phyloP scores from a whole-genome alignment of 2,888 invertebrate species.

The Euphydryas editha region DNA sequence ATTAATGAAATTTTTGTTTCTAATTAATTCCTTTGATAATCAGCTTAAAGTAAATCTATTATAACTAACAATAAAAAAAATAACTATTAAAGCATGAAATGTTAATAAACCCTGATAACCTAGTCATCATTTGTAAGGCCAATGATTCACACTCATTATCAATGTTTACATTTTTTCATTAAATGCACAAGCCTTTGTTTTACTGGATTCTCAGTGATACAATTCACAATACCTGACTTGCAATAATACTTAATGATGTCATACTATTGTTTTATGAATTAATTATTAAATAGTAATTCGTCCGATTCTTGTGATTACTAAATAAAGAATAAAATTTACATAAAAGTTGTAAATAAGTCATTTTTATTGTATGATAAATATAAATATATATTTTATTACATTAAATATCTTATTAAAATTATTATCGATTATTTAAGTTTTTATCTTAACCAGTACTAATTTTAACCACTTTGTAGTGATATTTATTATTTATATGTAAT shows the following conservation, averaged over 20 bases:
- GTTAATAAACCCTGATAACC: slow-evolving; percentile 5
- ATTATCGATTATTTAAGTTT: not conserved
- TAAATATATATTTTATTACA: not conserved
- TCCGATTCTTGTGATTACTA: not conserved
- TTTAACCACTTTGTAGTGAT: slow-evolving; percentile 40
- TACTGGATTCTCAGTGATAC: slow-evolving; percentile 21
- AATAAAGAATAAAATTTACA: not conserved
- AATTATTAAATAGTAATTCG: not conserved
- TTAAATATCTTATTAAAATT: not conserved
- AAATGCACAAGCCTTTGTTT: slow-evolving; percentile 31
- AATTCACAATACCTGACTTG: slow-evolving; percentile 37
- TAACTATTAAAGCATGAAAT: not conserved
- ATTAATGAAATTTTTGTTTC: too few relatives aligned
- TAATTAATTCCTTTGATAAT: not conserved
- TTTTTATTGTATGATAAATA: not conserved
- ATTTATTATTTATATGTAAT: slow-evolving; percentile 25
- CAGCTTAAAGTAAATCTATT: not conserved
- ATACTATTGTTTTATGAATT: slow-evolving; percentile 40
- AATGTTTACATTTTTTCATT: slow-evolving; percentile 43
- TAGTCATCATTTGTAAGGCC: slow-evolving; percentile 12
- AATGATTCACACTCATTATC: slow-evolving; percentile 31
- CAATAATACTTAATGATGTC: slow-evolving; percentile 33
- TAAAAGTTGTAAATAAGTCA: not conserved
- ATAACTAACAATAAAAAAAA: not conserved
- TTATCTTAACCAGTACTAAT: not conserved